Base-by-base conservation (phyloP, 2,888 invertebrate species). In the Apamea sordens region DNA sequence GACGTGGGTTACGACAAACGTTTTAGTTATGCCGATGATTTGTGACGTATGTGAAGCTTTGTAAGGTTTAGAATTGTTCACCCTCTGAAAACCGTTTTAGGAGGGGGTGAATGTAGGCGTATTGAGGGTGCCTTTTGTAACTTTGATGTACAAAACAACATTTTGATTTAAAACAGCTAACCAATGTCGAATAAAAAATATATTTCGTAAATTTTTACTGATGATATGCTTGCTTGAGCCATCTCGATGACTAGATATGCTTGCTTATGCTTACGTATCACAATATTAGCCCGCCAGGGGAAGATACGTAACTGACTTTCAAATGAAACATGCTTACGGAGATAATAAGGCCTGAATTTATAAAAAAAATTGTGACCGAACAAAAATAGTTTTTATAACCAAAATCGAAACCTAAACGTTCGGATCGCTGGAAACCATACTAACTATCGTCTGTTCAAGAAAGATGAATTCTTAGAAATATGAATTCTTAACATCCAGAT, bases 1-100 rank as follows among this genome's bases (percentile, higher is more conserved):
- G 72, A 80, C 64, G 53, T 75, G 82, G 76, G 82, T 69, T 85
- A 75, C 56, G 56, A 56, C 2, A 41, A n/a, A 64, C 18, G 13
- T 21, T 11, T 36, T 7, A 59, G 13, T 21, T 53, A 50, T 8
- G 36, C 4, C 8, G 53, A 69, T 21, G 6, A 69, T 73, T 32
- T 32, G 15, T 18, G 36, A 56, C 64, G 7, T 73, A 53, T 61
- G 36, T 53, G 64, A 67, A 71, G 67, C 32, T 47, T 1, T 4
- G 2, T 74, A 80, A 56, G 64, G 73, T 65, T 84, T 24, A 63
- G 69, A 87, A 74, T 72, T 4, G 68, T n/a, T 59, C n/a, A 18
- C 11, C n/a, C 8, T 59, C 13, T n/a, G 47, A 59, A 76, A 41
- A 21, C 1, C 1, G 13, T 28, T 82, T 15, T 47, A 41, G 13